phyloP scores from a whole-genome alignment of 2,888 invertebrate species.

The Ecliptopera silaceata region DNA sequence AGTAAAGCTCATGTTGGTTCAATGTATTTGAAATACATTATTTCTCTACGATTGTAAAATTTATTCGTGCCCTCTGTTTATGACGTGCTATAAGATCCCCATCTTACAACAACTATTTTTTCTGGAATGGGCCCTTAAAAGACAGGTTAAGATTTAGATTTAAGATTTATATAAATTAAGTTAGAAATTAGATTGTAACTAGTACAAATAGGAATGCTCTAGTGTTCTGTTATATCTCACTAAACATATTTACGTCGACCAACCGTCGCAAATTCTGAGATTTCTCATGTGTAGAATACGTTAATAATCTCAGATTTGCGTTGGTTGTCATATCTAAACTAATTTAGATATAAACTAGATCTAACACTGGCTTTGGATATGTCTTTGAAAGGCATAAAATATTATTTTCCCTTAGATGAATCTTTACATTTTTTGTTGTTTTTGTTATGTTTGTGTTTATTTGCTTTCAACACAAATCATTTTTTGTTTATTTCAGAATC shows the following conservation, averaged over 20 bases:
- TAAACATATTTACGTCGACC: background rate
- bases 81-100: no score
- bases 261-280: constrained; percentile 16
- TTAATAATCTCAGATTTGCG: constrained; percentile 6
- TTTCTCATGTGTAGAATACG: background rate
- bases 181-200: constrained; percentile 9
- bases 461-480: constrained; percentile 82
- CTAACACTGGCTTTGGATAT: constrained; percentile 46
- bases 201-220: constrained; percentile 19
- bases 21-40: no score
- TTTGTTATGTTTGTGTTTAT: constrained; percentile 78
- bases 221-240: constrained; percentile 12
- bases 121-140: no score
- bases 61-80: no score
- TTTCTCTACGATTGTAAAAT: no score
- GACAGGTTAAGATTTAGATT: no score
- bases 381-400: constrained; percentile 17
- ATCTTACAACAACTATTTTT: no score
- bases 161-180: constrained; percentile 13
- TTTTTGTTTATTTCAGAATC: constrained; percentile 91
- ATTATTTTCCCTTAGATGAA: constrained; percentile 24
- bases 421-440: constrained; percentile 64
- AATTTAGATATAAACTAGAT: constrained; percentile 25
- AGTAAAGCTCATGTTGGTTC: no score
- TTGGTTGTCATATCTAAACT: constrained; percentile 1